A percentile compares a stretch with the other conserved stretches of the same genome.
These are phyloP conservation scores for Spea hammondii DNA, from an alignment of 2,797 vertebrate genomes.

Conservation along the genomic window DNA sequence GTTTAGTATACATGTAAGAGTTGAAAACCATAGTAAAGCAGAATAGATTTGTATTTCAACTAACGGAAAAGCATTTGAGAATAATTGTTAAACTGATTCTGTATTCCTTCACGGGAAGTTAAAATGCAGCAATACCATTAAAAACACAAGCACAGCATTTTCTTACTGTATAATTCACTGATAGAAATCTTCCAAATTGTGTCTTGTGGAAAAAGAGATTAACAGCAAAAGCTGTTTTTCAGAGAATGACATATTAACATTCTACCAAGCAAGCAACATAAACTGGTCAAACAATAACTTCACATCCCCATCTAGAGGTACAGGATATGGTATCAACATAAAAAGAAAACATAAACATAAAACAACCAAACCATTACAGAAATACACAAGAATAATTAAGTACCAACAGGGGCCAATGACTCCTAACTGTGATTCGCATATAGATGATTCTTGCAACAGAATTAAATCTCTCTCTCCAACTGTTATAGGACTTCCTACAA, in stretches of 20 bases:
- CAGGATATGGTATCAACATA: not conserved
- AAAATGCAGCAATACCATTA: too few relatives aligned
- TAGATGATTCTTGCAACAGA: conserved; percentile 5
- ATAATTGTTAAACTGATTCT: too few relatives aligned
- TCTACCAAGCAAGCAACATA: not conserved
- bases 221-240: not conserved
- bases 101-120: too few relatives aligned
- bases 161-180: too few relatives aligned
- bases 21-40: too few relatives aligned
- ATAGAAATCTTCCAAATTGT: too few relatives aligned
- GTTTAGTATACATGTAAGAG: too few relatives aligned
- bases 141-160: too few relatives aligned
- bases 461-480: conserved; percentile 4
- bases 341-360: conserved; percentile 5
- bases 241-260: not conserved
- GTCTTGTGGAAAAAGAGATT: not conserved
- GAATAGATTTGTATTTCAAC: too few relatives aligned
- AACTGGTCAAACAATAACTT: not conserved
- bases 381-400: conserved; percentile 10
- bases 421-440: conserved; percentile 6
- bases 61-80: too few relatives aligned
- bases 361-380: not conserved
- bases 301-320: conserved; percentile 1
- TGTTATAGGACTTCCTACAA: conserved; percentile 11
- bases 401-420: conserved; percentile 2